Evolutionary conservation across 2,888 invertebrate species (phyloP).

Genomic region (Leucania comma): DNA sequence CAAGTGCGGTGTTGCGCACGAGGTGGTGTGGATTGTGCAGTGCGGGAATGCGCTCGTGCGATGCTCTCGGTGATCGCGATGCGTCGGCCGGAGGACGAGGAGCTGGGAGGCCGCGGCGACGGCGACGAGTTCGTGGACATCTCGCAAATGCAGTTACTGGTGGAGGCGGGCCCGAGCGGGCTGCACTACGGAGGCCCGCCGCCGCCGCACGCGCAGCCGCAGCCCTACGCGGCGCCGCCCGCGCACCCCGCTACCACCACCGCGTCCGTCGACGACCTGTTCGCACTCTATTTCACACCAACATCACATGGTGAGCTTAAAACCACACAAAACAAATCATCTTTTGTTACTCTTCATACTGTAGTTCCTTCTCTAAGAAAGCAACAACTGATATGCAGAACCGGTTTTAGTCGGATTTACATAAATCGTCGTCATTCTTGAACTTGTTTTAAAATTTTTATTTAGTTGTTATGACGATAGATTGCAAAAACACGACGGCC

Average conservation of each 20-base stretch:
- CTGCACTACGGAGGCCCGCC: constrained; percentile 87
- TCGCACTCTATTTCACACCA: constrained; percentile 94
- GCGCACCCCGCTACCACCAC: constrained; percentile 86
- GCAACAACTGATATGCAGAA: constrained; percentile 53
- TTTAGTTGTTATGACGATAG: constrained; percentile 32
- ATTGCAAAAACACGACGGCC: constrained; percentile 19
- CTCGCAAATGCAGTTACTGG: constrained; percentile 94
- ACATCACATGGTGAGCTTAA: constrained; percentile 90
- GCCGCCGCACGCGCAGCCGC: constrained; percentile 87
- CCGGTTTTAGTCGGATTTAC: constrained; percentile 62
- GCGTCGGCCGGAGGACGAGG: constrained; percentile 94
- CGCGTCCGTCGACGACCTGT: constrained; percentile 94
- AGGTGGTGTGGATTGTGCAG: constrained; percentile 79
- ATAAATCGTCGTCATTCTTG: constrained; percentile 55
- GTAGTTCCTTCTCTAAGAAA: constrained; percentile 30
- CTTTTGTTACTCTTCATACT: constrained; percentile 24
- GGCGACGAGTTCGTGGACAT: constrained; percentile 96
- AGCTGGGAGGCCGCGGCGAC: constrained; percentile 88
- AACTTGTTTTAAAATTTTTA: constrained; percentile 57
- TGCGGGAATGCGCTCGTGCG: constrained; percentile 89
- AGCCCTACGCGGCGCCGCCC: constrained; percentile 80
- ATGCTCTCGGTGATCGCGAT: constrained; percentile 93
- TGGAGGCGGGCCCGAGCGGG: constrained; percentile 91
- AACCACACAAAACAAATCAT: constrained; percentile 59
- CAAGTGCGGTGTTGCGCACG: constrained; percentile 71